These are phyloP conservation scores for Allophyes oxyacanthae DNA, from an alignment of 2,888 invertebrate species.

Conservation along the genomic window DNA sequence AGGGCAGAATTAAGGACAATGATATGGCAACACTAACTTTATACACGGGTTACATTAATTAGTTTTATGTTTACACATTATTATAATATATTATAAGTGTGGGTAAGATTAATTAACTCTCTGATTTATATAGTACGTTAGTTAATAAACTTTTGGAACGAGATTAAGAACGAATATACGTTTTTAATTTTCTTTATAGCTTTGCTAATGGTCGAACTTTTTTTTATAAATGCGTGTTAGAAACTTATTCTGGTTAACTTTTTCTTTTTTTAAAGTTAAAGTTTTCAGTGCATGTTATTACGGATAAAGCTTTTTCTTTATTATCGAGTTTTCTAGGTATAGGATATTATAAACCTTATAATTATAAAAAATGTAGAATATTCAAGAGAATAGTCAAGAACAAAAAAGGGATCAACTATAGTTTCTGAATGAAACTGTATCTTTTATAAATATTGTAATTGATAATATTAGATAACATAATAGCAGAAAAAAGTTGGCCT, in stretches of 20 bases:
- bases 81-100: conserved; percentile 39
- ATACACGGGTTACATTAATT: conserved; percentile 37
- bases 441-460: too few relatives aligned
- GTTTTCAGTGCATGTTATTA: too few relatives aligned
- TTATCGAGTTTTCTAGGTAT: too few relatives aligned
- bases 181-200: conserved; percentile 23
- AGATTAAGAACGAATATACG: conserved; percentile 1
- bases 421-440: too few relatives aligned
- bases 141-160: conserved; percentile 33
- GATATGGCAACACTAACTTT: conserved; percentile 25
- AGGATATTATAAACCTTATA: too few relatives aligned
- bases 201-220: not conserved
- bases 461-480: too few relatives aligned
- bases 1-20: conserved; percentile 14
- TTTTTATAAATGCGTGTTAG: not conserved
- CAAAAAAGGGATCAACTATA: too few relatives aligned
- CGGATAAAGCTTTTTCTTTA: too few relatives aligned
- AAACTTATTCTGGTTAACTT: conserved; percentile 16
- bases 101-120: conserved; percentile 38
- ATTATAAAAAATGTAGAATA: too few relatives aligned
- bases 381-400: too few relatives aligned
- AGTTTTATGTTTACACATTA: conserved; percentile 50
- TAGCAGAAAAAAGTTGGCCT: too few relatives aligned
- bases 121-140: conserved; percentile 31
- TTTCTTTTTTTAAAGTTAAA: too few relatives aligned